These are phyloP conservation scores for Cnemophilus loriae DNA, from an alignment of 2,113 vertebrate species.

Conservation along the genomic window DNA sequence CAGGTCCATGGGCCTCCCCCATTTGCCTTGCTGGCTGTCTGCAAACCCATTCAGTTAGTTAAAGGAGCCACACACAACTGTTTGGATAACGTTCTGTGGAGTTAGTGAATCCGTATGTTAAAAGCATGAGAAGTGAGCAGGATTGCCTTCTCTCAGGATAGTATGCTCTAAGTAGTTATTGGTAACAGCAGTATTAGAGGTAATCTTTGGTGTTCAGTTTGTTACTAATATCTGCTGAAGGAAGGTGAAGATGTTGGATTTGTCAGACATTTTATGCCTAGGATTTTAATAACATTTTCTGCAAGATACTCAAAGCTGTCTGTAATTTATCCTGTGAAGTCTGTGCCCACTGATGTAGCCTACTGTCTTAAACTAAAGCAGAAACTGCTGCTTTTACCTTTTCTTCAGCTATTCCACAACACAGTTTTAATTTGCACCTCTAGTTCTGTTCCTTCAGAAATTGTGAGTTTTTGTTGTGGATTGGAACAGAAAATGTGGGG, in stretches of 20 bases:
- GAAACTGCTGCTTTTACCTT: background rate
- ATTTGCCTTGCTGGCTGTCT: background rate
- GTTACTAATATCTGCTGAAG: background rate
- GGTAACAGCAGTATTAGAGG: background rate
- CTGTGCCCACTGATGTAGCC: background rate
- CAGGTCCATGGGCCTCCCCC: fast-evolving
- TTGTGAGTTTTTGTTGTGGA: background rate
- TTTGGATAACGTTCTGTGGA: background rate
- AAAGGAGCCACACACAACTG: background rate
- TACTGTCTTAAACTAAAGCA: background rate
- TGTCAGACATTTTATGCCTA: background rate
- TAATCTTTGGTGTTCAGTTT: background rate
- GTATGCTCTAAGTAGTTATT: background rate
- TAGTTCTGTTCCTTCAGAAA: background rate
- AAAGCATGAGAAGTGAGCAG: background rate
- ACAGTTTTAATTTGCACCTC: background rate
- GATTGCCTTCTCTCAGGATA: background rate
- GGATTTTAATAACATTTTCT: background rate
- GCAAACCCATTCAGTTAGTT: background rate
- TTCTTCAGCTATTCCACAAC: background rate
- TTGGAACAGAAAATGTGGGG: background rate
- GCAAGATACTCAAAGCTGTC: background rate
- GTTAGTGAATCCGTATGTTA: background rate
- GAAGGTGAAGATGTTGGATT: background rate
- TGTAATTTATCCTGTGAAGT: background rate